A percentile compares a stretch with the other conserved stretches of the same genome.
These are phyloP conservation scores for Python bivittatus DNA, from an alignment of 2,113 vertebrate genomes.

Conservation along the genomic window DNA sequence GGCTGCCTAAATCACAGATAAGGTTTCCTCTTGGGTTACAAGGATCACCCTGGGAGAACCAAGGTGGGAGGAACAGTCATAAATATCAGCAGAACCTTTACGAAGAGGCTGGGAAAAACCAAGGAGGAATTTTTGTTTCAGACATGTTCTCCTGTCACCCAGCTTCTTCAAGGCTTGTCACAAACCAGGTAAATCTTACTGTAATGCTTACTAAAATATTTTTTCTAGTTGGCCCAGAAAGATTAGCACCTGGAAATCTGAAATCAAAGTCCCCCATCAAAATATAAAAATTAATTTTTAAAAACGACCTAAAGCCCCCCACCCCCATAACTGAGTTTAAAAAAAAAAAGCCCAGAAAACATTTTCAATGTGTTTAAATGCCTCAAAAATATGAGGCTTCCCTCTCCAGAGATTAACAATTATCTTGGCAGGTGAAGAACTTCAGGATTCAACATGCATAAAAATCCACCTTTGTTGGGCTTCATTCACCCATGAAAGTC, in stretches of 20 bases:
- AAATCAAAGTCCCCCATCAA: not conserved
- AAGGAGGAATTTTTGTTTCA: not conserved
- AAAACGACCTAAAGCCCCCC: not conserved
- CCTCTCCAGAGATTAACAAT: not conserved
- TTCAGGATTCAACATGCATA: not conserved
- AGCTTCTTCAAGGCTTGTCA: conserved; percentile 4
- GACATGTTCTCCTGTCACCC: not conserved
- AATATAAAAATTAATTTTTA: not conserved
- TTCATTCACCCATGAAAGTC: not conserved
- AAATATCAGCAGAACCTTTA: conserved; percentile 16
- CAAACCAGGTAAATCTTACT: not conserved
- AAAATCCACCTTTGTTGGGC: not conserved
- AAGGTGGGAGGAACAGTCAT: not conserved
- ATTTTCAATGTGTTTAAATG: too few relatives aligned
- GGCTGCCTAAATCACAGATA: not conserved
- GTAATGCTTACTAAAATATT: not conserved
- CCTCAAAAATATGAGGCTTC: not conserved
- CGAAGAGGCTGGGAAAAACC: not conserved
- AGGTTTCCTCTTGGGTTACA: not conserved
- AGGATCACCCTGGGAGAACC: not conserved
- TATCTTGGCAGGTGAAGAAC: not conserved
- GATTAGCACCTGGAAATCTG: not conserved
- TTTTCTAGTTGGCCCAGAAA: not conserved
- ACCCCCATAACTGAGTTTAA: not conserved
- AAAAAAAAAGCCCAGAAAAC: not conserved